Conservation (phyloP, 2,888 invertebrate species). For the Operophtera brumata region DNA sequence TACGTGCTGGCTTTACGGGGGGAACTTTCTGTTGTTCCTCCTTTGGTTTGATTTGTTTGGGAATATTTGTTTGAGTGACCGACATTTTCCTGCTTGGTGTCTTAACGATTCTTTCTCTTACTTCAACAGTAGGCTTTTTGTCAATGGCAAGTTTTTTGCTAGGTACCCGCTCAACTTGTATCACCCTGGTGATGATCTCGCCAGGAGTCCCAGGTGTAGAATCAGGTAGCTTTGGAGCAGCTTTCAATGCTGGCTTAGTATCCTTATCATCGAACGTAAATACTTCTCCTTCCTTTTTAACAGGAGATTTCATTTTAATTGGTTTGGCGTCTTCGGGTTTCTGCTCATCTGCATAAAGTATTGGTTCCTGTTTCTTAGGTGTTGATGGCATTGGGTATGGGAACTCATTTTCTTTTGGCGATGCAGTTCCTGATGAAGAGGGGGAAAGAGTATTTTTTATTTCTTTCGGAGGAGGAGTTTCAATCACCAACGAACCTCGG, state of each 20-base stretch:
- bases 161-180: conserved; percentile 71
- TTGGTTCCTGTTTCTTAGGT: conserved; percentile 65
- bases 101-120: conserved; percentile 69
- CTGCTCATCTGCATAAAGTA: conserved; percentile 60
- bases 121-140: conserved; percentile 65
- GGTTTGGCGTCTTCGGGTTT: conserved; percentile 39
- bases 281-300: conserved; percentile 52
- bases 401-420: conserved; percentile 61
- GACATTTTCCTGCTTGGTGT: conserved; percentile 67
- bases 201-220: conserved; percentile 43
- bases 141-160: conserved; percentile 64
- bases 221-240: conserved; percentile 48
- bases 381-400: conserved; percentile 57
- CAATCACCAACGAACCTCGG: conserved; percentile 60
- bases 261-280: conserved; percentile 62
- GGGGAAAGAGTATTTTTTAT: conserved; percentile 53
- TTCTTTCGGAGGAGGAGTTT: conserved; percentile 44
- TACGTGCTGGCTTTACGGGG: conserved; percentile 74
- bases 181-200: conserved; percentile 71
- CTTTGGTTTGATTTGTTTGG: conserved; percentile 48
- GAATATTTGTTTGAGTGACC: conserved; percentile 37
- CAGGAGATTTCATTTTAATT: conserved; percentile 46
- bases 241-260: conserved; percentile 43
- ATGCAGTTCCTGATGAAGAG: conserved; percentile 50
- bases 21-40: conserved; percentile 61